Evolutionary conservation across 1,140 invertebrate genomes (phyloP).

Genomic region (Tetramorium alpestre): DNA sequence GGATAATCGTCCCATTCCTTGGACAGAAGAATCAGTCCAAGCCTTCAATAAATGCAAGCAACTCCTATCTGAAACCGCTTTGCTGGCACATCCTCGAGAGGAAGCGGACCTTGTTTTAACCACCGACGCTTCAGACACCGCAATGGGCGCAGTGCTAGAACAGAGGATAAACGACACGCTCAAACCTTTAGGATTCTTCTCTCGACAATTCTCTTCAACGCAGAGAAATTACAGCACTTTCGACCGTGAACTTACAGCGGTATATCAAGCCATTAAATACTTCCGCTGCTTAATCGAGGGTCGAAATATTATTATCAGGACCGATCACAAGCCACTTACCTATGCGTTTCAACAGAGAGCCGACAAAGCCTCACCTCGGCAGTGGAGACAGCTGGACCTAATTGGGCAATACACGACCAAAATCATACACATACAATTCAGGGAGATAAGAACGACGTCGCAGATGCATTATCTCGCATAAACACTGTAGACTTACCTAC

Average conservation of each 20-base stretch:
- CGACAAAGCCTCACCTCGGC: neutral
- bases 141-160: neutral
- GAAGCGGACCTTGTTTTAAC: neutral
- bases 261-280: neutral
- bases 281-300: neutral
- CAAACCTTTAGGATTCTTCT: neutral
- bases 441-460: neutral
- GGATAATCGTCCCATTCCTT: fast-evolving
- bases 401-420: neutral
- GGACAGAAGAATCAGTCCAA: neutral
- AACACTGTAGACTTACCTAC: no score
- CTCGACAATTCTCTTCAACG: neutral
- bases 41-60: neutral
- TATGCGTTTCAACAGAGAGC: neutral
- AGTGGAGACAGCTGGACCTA: neutral
- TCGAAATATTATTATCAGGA: neutral
- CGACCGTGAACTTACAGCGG: neutral
- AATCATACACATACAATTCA: neutral
- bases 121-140: neutral
- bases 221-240: neutral
- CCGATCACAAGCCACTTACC: neutral
- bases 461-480: neutral
- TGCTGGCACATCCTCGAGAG: neutral
- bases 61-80: neutral
- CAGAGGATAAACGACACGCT: neutral